Evolutionary conservation across 2,888 invertebrate species (phyloP), one percentile per base, ranked within the genome.

Genomic region (Caenorhabditis becei): DNA sequence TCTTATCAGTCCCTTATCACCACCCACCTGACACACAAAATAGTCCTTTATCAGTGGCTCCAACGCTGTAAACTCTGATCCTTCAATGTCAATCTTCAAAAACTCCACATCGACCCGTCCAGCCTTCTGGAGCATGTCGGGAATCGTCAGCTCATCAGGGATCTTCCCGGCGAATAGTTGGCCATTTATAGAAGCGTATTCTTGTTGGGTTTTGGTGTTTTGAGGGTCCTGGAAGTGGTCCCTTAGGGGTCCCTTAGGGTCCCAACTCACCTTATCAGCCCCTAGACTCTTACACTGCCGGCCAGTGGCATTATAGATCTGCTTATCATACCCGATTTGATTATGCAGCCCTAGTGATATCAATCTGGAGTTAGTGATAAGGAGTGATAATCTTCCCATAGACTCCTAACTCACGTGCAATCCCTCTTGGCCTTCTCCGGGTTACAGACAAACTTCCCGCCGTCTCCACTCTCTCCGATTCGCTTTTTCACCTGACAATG

Each of bases 361-460:
- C 18, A 81, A 44, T 58, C 71, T 72, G 53, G 35, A 80, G 58
- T 7, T 7, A 2, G 14, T 11, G 14, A 41, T 11, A 41, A 7
- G 41, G 14, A 41, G 7, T 11, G 41, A 41, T 5, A 41, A 41
- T 7, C 11, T 7, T 32, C 32, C 14, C 11, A 11, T 41, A 56
- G 28, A 47, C 53, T 11, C 14, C 5, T 32, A 28, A 71, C 71
- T 72, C 26, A 72, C 69, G 63, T 67, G 53, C 78, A 78, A n/a
- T 78, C 51, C 32, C 37, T 53, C 16, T 23, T 63, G 3, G 66
- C 72, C 37, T 23, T 37, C 20, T 23, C 24, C 54, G 83, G 80
- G 44, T 61, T 65, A 32, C 80, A 80, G 16, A 83, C 80, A 54
- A 69, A 77, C 51, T 83, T 83, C n/a, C 83, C 83, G 7, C 83